Percentiles rank a stretch among this genome's conserved stretches.
These are phyloP conservation scores for Miichthys miiuy DNA, from an alignment of 2,797 vertebrate genomes.

Conservation along the genomic window DNA sequence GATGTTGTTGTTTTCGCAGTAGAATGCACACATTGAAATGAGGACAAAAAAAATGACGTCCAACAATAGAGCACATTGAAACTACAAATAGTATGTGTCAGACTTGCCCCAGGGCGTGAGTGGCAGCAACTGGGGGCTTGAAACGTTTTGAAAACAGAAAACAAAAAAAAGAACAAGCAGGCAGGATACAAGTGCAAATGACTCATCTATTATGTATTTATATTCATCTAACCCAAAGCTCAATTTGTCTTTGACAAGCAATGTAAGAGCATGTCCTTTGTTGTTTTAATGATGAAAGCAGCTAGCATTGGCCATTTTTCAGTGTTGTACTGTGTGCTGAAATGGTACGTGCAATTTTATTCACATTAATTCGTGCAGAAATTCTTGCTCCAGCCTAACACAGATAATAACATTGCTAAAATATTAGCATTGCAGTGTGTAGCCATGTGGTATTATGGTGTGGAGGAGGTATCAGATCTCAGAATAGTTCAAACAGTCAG, in stretches of 20 bases:
- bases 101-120: conserved; percentile 1
- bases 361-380: background rate
- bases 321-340: background rate
- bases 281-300: background rate
- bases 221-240: background rate
- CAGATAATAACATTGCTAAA: background rate
- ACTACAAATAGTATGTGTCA: conserved; percentile 10
- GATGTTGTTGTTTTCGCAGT: background rate
- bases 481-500: background rate
- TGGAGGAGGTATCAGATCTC: too few species aligned
- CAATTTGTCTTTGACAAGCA: conserved; percentile 6
- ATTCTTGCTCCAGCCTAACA: background rate
- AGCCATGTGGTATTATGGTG: too few species aligned
- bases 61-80: background rate
- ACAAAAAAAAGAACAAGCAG: background rate
- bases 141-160: background rate
- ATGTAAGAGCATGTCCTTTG: background rate
- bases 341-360: background rate
- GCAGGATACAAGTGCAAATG: background rate
- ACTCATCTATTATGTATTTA: conserved; percentile 14
- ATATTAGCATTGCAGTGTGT: background rate
- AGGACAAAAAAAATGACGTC: conserved; percentile 1
- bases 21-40: background rate
- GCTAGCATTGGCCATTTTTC: background rate
- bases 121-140: background rate